These are phyloP conservation scores for Holothuria glaberrima DNA, from an alignment of 35 echinoderm and acorn worm species.

Conservation along the genomic window DNA sequence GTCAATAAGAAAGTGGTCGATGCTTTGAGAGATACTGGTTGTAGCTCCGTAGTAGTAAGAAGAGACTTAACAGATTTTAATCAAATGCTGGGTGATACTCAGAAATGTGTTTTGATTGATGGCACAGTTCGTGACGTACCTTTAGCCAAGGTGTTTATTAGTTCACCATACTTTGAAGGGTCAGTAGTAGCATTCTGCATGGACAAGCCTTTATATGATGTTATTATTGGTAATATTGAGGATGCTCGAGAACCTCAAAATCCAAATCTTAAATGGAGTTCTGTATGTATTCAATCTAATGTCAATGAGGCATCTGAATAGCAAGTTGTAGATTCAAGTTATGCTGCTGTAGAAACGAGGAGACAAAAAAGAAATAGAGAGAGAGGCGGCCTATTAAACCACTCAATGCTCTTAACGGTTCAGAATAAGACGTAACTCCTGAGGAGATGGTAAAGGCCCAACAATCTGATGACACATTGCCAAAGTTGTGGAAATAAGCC, in stretches of 20 bases:
- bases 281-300: neutral
- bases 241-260: neutral
- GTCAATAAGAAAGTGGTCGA: neutral
- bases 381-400: neutral
- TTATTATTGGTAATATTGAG: slow-evolving; percentile 51
- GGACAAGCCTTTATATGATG: slow-evolving; percentile 49
- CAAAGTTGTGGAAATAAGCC: slow-evolving; percentile 6
- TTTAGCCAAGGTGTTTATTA: slow-evolving; percentile 26
- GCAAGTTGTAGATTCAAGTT: neutral
- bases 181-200: slow-evolving; percentile 41
- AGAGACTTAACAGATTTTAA: neutral
- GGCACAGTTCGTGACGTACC: slow-evolving; percentile 38
- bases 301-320: neutral
- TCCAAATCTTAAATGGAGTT: slow-evolving; percentile 39
- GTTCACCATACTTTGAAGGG: slow-evolving; percentile 55
- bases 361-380: slow-evolving; percentile 8
- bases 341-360: slow-evolving; percentile 36
- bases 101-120: slow-evolving; percentile 53
- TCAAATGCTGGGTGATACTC: neutral
- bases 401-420: neutral
- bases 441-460: slow-evolving; percentile 11
- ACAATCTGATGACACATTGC: slow-evolving; percentile 4
- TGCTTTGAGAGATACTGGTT: slow-evolving; percentile 16
- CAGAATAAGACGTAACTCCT: neutral
- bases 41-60: slow-evolving; percentile 31